Conservation (phyloP, 2,888 invertebrate species). For the Epinotia nisella region DNA sequence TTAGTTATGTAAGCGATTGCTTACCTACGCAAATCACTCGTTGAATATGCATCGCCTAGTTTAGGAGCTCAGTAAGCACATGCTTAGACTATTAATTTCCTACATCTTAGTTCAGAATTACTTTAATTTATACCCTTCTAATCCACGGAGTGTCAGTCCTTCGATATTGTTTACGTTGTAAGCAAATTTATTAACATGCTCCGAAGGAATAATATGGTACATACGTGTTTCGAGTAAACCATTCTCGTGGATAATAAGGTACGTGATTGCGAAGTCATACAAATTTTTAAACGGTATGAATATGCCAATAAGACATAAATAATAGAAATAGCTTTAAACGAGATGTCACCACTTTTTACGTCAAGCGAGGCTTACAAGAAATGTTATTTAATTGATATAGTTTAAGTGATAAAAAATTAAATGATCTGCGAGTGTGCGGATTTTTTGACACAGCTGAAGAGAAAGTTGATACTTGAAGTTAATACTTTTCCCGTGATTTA, state of each 20-base stretch:
- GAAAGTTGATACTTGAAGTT: no score
- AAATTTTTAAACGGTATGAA: background rate
- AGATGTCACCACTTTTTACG: no score
- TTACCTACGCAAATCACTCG: conserved; percentile 83
- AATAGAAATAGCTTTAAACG: no score
- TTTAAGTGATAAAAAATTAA: no score
- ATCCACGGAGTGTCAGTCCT: conserved; percentile 51
- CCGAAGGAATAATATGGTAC: conserved; percentile 4
- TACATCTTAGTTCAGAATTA: conserved; percentile 62
- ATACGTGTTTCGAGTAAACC: conserved; percentile 27
- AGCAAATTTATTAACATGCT: conserved; percentile 36
- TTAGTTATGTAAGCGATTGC: conserved; percentile 79
- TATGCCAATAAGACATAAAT: background rate
- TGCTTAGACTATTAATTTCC: conserved; percentile 82
- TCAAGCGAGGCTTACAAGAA: no score
- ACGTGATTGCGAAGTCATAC: background rate
- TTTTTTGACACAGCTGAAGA: no score
- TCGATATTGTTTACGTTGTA: conserved; percentile 40
- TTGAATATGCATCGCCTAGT: conserved; percentile 84
- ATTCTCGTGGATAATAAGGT: background rate
- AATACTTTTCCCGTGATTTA: background rate
- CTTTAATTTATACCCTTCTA: conserved; percentile 56
- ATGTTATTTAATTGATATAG: no score
- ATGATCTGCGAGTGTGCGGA: no score
- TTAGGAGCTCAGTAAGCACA: conserved; percentile 80